phyloP scores from a whole-genome alignment of 2,113 vertebrate species.

The Ptilonorhynchus violaceus region DNA sequence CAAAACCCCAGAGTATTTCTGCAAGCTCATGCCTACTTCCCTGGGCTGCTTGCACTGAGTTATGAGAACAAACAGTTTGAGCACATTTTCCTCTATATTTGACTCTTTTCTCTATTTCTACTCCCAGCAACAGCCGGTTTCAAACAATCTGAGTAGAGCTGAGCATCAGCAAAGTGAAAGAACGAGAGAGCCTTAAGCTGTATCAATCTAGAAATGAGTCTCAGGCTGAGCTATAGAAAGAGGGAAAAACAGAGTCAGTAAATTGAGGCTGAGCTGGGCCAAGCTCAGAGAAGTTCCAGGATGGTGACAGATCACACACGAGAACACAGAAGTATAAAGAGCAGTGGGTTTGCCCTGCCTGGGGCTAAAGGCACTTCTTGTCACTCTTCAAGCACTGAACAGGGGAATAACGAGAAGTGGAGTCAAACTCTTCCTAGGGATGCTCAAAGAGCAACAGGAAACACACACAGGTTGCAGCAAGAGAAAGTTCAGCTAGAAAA shows the following conservation, averaged over 20 bases:
- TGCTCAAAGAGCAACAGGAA: background rate
- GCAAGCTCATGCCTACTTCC: background rate
- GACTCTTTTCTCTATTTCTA: background rate
- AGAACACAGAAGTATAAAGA: background rate
- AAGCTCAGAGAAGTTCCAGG: background rate
- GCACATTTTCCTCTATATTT: background rate
- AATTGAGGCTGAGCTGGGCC: background rate
- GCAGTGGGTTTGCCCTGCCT: background rate
- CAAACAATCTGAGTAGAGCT: background rate
- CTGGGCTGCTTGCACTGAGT: background rate
- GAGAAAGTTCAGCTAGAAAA: background rate
- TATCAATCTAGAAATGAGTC: background rate
- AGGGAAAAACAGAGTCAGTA: background rate
- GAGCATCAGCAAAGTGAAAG: background rate
- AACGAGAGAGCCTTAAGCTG: background rate
- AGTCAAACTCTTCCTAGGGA: background rate
- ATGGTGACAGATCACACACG: background rate
- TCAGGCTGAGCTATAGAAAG: background rate
- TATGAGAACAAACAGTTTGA: background rate
- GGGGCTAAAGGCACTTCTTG: background rate
- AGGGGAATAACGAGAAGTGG: accelerated
- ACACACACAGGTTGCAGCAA: background rate
- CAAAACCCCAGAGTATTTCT: background rate
- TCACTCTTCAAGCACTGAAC: background rate
- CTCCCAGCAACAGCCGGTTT: background rate